These are phyloP conservation scores for Troides helena DNA, from an alignment of 2,888 invertebrate species.

Conservation along the genomic window DNA sequence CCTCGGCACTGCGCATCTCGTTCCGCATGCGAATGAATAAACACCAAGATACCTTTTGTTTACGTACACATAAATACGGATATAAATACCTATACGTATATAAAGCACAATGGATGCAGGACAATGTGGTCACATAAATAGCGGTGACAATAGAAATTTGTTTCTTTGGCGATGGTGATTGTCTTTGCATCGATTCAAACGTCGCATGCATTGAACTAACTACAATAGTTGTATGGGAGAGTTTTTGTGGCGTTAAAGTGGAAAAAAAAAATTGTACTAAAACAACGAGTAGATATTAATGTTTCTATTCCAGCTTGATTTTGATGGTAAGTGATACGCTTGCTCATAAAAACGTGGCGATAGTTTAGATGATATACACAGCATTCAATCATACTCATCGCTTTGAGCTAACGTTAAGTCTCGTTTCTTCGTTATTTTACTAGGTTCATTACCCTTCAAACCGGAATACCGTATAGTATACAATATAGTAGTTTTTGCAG, in stretches of 20 bases:
- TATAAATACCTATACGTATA: slow-evolving; percentile 4
- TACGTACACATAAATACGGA: slow-evolving; percentile 10
- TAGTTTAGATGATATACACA: too few relatives aligned
- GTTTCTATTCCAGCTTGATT: too few relatives aligned
- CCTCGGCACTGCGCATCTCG: neutral
- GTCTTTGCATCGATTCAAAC: slow-evolving; percentile 10
- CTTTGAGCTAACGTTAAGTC: too few relatives aligned
- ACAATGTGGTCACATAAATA: slow-evolving; percentile 19
- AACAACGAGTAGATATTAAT: too few relatives aligned
- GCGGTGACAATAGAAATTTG: slow-evolving; percentile 14
- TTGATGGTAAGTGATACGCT: too few relatives aligned
- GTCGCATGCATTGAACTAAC: slow-evolving; percentile 8
- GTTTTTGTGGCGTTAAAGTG: neutral
- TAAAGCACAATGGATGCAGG: slow-evolving; percentile 9
- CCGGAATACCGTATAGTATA: too few relatives aligned
- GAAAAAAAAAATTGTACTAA: neutral
- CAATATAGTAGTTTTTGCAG: too few relatives aligned
- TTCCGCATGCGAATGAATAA: slow-evolving; percentile 11
- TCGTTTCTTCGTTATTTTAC: too few relatives aligned
- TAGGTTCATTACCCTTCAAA: too few relatives aligned
- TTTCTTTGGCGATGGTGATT: slow-evolving; percentile 8
- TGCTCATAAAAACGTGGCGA: too few relatives aligned
- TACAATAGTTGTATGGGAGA: slow-evolving; percentile 2
- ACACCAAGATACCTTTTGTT: slow-evolving; percentile 17
- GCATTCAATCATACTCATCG: too few relatives aligned